phyloP scores from a whole-genome alignment of 2,113 vertebrate species.

The Microtus oregoni region DNA sequence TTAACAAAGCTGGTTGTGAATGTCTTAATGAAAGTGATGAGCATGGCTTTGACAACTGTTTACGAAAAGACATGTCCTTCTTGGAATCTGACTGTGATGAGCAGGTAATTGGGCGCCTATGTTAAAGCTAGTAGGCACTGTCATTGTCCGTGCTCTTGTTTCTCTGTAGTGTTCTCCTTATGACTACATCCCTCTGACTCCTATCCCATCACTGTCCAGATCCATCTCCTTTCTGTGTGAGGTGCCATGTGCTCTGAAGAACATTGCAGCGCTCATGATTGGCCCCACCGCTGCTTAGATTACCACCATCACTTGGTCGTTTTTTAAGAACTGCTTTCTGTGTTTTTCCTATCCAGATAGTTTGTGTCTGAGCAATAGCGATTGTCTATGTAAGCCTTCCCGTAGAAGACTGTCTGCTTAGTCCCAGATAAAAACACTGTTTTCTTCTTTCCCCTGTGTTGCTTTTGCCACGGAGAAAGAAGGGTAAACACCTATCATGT shows the following conservation, averaged over 20 bases:
- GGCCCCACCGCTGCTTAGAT: not conserved
- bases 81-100: constrained; percentile 99
- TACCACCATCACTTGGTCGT: not conserved
- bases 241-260: not conserved
- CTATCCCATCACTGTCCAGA: too few relatives aligned
- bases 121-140: not conserved
- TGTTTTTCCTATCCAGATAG: not conserved
- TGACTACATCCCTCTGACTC: not conserved
- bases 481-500: not conserved
- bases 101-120: constrained; percentile 88
- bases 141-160: not conserved
- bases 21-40: constrained; percentile 99
- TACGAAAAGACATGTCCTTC: constrained; percentile 93
- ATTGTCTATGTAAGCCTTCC: not conserved
- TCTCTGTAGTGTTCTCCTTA: not conserved
- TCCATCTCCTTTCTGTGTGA: not conserved
- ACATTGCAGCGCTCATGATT: not conserved
- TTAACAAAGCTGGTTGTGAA: constrained; percentile 97
- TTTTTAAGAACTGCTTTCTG: not conserved
- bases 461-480: not conserved
- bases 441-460: not conserved
- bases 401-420: not conserved
- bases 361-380: not conserved
- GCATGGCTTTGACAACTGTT: constrained; percentile 96
- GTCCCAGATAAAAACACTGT: not conserved